Conservation (phyloP, 1,140 invertebrate genomes). For the Ceratina japonica region DNA sequence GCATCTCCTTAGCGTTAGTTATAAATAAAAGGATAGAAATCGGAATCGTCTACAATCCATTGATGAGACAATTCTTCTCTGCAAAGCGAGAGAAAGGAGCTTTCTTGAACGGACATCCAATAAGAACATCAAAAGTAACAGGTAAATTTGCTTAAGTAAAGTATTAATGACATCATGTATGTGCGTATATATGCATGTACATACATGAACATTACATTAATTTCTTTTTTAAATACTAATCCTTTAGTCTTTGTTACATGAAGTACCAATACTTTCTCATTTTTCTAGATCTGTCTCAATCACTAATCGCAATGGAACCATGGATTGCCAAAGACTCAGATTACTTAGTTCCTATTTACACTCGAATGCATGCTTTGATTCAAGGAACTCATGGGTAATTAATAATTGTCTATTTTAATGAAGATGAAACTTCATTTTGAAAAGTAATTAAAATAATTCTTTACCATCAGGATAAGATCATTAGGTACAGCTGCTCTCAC, state of each 20-base stretch:
- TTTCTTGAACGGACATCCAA: slow-evolving; percentile 85
- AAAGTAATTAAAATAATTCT: slow-evolving; percentile 28
- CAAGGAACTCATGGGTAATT: slow-evolving; percentile 76
- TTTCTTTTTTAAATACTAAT: background rate
- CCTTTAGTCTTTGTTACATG: background rate
- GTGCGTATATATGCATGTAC: background rate
- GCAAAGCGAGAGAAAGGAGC: slow-evolving; percentile 87
- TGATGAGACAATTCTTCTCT: slow-evolving; percentile 86
- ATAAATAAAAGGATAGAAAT: slow-evolving; percentile 84
- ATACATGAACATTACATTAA: background rate
- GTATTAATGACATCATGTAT: background rate
- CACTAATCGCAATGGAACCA: slow-evolving; percentile 72
- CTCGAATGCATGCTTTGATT: slow-evolving; percentile 72
- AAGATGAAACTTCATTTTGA: slow-evolving; percentile 11
- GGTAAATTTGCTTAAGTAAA: background rate
- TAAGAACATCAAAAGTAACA: slow-evolving; percentile 65
- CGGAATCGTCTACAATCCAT: slow-evolving; percentile 89
- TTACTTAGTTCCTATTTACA: slow-evolving; percentile 64
- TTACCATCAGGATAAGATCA: slow-evolving; percentile 81
- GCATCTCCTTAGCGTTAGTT: slow-evolving; percentile 84
- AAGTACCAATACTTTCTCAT: background rate
- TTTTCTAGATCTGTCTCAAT: slow-evolving; percentile 67
- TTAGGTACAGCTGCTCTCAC: slow-evolving; percentile 88
- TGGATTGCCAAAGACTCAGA: slow-evolving; percentile 72
- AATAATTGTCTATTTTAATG: slow-evolving; percentile 65